A percentile compares a stretch with the other conserved stretches of the same genome.
Conservation (phyloP, 2,797 vertebrate species). For the Phalloptychus januarius region DNA sequence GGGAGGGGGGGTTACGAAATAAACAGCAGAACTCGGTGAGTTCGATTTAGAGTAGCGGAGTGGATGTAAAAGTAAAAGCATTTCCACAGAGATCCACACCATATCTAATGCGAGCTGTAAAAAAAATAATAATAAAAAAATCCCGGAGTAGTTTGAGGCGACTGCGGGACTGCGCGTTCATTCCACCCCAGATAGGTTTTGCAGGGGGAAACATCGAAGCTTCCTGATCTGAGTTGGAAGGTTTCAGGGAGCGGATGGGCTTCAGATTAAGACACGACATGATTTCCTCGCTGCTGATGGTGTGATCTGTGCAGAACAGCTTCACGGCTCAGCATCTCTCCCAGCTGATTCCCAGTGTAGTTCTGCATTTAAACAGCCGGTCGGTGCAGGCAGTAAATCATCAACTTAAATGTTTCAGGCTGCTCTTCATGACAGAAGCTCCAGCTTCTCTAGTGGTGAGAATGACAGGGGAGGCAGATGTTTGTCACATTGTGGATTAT, state of each 20-base stretch:
- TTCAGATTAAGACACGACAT: slow-evolving; percentile 37
- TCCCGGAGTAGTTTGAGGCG: slow-evolving; percentile 5
- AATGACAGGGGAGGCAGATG: slow-evolving; percentile 50
- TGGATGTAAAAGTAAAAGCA: slow-evolving; percentile 30
- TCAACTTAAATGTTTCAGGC: slow-evolving; percentile 11
- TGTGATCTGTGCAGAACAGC: slow-evolving; percentile 44
- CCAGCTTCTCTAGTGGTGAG: slow-evolving; percentile 15
- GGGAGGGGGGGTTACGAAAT: neutral
- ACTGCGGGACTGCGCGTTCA: slow-evolving; percentile 27
- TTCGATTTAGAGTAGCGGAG: neutral
- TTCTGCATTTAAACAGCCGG: neutral
- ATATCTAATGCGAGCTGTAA: neutral
- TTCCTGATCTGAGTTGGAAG: slow-evolving; percentile 25
- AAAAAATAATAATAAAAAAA: neutral
- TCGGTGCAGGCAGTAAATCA: neutral
- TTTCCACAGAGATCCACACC: rapidly evolving
- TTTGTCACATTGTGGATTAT: slow-evolving; percentile 67
- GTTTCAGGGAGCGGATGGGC: slow-evolving; percentile 11
- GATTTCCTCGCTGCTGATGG: slow-evolving; percentile 16
- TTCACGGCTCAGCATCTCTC: neutral
- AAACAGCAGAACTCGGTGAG: neutral
- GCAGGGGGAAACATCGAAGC: slow-evolving; percentile 30
- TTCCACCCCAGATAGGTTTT: slow-evolving; percentile 19
- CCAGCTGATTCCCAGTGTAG: no score
- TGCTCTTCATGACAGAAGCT: slow-evolving; percentile 3